phyloP scores from a whole-genome alignment of 2,888 invertebrate species.

The Kryphioiulus occultus region DNA sequence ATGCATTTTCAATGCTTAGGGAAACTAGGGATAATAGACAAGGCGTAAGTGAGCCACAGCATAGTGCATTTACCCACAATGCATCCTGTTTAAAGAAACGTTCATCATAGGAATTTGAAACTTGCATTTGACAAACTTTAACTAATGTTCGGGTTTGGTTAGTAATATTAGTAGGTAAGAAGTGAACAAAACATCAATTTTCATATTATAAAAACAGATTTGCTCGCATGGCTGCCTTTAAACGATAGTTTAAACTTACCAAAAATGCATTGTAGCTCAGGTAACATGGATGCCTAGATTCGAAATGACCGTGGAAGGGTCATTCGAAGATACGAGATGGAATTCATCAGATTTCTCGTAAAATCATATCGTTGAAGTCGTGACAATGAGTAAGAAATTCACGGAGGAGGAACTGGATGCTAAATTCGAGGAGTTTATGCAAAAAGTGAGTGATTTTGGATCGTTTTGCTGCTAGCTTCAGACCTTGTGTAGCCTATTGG shows the following conservation, averaged over 20 bases:
- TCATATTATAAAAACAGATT: too few species aligned
- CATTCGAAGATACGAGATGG: neutral
- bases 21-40: neutral
- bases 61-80: neutral
- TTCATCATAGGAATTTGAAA: neutral
- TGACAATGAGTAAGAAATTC: slow-evolving; percentile 15
- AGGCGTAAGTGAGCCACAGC: neutral
- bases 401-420: slow-evolving; percentile 39
- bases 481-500: neutral
- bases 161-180: neutral
- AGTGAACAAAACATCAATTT: too few species aligned
- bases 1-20: too few species aligned
- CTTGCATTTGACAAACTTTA: neutral
- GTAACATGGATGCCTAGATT: too few species aligned
- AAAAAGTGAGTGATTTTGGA: neutral
- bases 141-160: neutral
- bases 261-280: neutral
- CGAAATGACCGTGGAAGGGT: neutral
- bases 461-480: neutral
- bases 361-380: neutral
- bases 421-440: slow-evolving; percentile 40
- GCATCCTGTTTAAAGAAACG: neutral
- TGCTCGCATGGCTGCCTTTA: too few species aligned
- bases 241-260: neutral
- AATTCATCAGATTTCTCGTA: neutral